Base-by-base conservation (phyloP, 1,140 invertebrate species). In the Notospermus geniculatus region DNA sequence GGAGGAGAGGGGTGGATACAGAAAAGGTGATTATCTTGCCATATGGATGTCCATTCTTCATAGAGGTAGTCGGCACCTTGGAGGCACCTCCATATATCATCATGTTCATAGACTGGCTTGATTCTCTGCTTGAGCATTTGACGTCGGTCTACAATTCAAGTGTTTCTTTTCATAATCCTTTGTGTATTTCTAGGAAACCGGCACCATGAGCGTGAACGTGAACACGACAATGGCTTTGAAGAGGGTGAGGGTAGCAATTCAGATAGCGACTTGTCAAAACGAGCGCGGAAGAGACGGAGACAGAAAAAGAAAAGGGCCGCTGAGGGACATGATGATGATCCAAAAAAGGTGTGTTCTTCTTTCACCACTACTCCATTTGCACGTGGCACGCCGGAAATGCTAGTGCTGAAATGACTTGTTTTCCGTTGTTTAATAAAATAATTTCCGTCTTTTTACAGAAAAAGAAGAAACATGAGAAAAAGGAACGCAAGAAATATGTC, bases 391-490 rank as follows among this genome's bases (percentile, higher is more conserved):
- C 11, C 22, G 13, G 11, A 53, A 17, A 11, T 53, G 22, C 13
- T 53, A 13, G 13, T 23, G 11, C 23, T 13, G 11, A 11, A 53
- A 15, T 22, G 23, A 17, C 11, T 28, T 57, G 17, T 39, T 13
- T 36, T 15, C 13, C 4, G 15, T 58, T 39, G 7, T 58, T 9
- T 54, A 46, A 5, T 54, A 22, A 46, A 41, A 32, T 25, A 59
- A 36, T 36, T 15, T 36, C 32, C 32, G 15, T 36, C 32, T 54
- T 32, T 25, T 29, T 63, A 30, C 41, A 70, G 50, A 53, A 69
- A 55, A 66, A 67, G 53, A 67, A 66, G 36, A 64, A 64, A 25
- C 41, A 67, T 50, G 65, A 67, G 53, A 67, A 66, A 39, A 64
- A 64, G 25, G 66, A 64, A 29, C 54, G 57, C 1, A 46, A 57